Base-by-base conservation (phyloP, 2,888 invertebrate genomes). In the Matsumyia berberina region DNA sequence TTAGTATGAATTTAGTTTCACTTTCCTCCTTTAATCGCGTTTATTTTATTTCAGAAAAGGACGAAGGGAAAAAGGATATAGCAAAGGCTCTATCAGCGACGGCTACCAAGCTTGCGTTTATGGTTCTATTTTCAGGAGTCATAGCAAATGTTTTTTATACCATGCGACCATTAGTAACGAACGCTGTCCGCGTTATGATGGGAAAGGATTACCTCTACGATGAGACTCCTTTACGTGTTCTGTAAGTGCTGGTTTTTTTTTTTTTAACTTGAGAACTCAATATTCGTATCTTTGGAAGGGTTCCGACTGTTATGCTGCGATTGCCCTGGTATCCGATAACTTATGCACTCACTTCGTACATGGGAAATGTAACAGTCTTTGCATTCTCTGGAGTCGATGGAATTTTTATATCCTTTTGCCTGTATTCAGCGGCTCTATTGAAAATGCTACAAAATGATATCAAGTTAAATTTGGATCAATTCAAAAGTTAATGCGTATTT, bases 251-350 rank as follows among this genome's bases (percentile, higher is more conserved):
- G n/a, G n/a, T n/a, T n/a, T n/a, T n/a, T n/a, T 24, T 15, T 8
- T 39, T 0, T 24, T 24, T 24, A 24, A 24, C 4, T 24, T n/a
- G n/a, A n/a, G n/a, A n/a, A n/a, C n/a, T n/a, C n/a, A n/a, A n/a
- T n/a, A n/a, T n/a, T n/a, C n/a, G n/a, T n/a, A n/a, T n/a, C n/a
- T n/a, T n/a, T 33, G 1, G 29, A 31, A 82, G 82, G 77, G 39
- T 72, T 0, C 82, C 82, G 6, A 8, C 53, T 6, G 35, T 37
- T 39, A 9, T 53, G 9, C 53, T 82, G 19, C 51, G 12, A 12
- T 15, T 82, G 0, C 82, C 82, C 0, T 82, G 77, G 82, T 82
- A 82, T 72, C 82, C 77, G 3, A n/a, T 82, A 0, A 67, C 82
- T 0, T 82, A 77, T 39, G 35, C 24, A 9, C 35, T 60, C 9